Conservation (phyloP, 2,797 vertebrate genomes). For the Sardinella longiceps region DNA sequence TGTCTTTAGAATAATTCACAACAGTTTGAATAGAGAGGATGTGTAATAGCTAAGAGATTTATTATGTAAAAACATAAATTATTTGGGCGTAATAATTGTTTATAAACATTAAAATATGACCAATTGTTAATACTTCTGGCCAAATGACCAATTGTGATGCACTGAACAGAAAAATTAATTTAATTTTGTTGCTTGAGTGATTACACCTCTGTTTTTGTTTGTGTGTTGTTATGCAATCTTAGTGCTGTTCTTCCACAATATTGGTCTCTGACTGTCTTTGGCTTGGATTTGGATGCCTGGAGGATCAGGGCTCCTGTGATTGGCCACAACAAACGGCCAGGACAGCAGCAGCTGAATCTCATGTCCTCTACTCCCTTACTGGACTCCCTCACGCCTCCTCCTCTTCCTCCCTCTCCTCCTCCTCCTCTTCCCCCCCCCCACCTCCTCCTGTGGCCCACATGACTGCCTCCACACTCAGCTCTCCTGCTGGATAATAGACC, state of each 20-base stretch:
- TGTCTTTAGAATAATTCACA: background rate
- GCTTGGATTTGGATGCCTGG: background rate
- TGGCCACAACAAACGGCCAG: background rate
- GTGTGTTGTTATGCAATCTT: background rate
- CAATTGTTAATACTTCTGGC: background rate
- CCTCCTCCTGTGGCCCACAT: background rate
- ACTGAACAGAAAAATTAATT: too few relatives aligned
- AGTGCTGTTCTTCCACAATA: background rate
- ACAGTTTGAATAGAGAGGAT: background rate
- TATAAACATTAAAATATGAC: background rate
- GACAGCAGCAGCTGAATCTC: background rate
- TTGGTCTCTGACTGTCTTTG: too few relatives aligned
- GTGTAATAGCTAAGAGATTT: background rate
- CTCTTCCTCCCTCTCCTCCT: background rate
- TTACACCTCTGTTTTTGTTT: background rate
- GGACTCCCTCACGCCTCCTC: background rate
- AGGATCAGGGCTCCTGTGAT: background rate
- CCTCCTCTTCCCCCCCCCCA: background rate
- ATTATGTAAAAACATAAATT: background rate
- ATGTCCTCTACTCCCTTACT: background rate
- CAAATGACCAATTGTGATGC: background rate
- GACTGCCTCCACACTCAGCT: background rate
- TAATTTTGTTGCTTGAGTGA: background rate
- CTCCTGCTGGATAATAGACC: slow-evolving; percentile 10
- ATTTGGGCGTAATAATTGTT: background rate